Evolutionary conservation across 2,797 vertebrate species (phyloP), one percentile per base, ranked within the genome.

Genomic region (Acropternis orthonyx): DNA sequence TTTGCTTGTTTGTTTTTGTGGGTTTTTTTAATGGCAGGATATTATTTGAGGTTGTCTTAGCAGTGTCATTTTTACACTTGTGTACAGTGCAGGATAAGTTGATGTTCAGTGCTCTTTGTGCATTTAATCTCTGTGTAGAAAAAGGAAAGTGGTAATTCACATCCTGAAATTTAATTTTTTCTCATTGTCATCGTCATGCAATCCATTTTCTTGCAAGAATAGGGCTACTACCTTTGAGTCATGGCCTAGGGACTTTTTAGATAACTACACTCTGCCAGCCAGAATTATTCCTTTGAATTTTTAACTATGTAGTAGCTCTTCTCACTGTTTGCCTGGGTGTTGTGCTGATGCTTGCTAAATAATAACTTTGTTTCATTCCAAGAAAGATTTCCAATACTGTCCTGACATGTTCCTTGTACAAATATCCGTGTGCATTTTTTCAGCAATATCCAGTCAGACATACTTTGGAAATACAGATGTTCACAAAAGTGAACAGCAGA

Each of bases 351-450:
- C 13, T 81, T 84, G 16, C 52, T 59, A 55, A 66, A 54, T 1
- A 59, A 12, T 18, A 71, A 69, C 23, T 80, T 8, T 34, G 11
- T 67, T 89, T 69, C 7, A 22, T 84, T 75, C 12, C 11, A 63
- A 37, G 13, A 56, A 21, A 49, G 3, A 9, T 46, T 78, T 84
- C 49, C 61, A 72, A 19, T 59, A 34, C 7, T 34, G 15, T 73
- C 10, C 14, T 43, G 48, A 67, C 16, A 27, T 10, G 61, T 67
- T 13, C 16, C 9, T 52, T 73, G 7, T 55, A 52, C 0, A 0
- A 43, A 62, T 56, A 63, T 46, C 8, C 24, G 39, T n/a, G 34
- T 2, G 5, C 28, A 41, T 18, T 58, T 82, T 79, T 75, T 66
- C 43, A 44, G 34, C 5, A 6, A 17, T 36, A 52, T 37, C 4